Evolutionary conservation across 2,888 invertebrate species (phyloP), one percentile per base, ranked within the genome.

Genomic region (Lepeophtheirus nordmannii): DNA sequence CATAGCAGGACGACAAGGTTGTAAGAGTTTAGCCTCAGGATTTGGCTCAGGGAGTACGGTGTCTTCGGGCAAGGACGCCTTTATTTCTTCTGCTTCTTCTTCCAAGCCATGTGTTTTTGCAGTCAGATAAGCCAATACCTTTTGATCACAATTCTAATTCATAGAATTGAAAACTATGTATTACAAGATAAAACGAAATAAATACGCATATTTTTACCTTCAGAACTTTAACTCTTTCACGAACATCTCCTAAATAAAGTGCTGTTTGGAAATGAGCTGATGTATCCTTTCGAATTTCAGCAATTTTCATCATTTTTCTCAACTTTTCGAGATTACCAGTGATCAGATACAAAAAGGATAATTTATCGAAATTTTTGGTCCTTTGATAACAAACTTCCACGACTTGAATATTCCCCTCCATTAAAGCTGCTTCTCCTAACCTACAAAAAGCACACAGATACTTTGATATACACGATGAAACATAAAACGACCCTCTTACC

Each of bases 331-430:
- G 78, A 76, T 99, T 98, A 12, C 98, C 98, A 17, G 98, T 99
- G 70, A 97, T 91, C 56, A 98, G 81, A 77, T 99, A 98, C 57
- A 98, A 81, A 80, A 99, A 98, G 17, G 94, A 89, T 0, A 99
- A 81, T 78, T 96, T 96, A 77, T 98, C 97, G 76, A 98, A 99
- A 79, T 96, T 96, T 79, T 98, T 99, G 0, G 96, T 98, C 69
- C 97, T 83, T 75, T 99, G 97, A 77, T 99, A 99, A 73, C 96
- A 94, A 94, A 98, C 96, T 77, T 99, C 98, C 0, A 98, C 97
- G 62, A 88, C 80, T 75, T 82, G 78, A 69, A 67, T 62, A 67
- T 39, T 65, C 53, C 40, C 40, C 38, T 62, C 58, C 41, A 67
- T 30, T n/a, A 58, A 37, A 17, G 65, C 65, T 40, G 58, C 67